phyloP scores from a whole-genome alignment of 2,113 vertebrate species.

The Proterorhinus semilunaris region DNA sequence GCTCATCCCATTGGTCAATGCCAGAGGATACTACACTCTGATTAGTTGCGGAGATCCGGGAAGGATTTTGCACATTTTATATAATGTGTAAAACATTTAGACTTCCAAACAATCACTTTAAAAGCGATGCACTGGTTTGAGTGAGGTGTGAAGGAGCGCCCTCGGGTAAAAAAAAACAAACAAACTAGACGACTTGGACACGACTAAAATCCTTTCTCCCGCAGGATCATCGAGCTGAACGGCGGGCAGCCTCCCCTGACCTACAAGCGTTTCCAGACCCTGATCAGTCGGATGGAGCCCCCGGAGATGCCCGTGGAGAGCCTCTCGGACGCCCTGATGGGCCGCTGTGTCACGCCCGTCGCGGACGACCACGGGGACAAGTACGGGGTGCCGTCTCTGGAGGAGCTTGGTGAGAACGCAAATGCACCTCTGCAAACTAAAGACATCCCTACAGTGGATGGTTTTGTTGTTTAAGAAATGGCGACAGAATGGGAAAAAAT shows the following conservation, averaged over 20 bases:
- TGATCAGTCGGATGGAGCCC: constrained; percentile 77
- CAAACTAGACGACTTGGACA: too few species aligned
- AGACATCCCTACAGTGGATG: background rate
- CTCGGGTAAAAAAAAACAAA: too few species aligned
- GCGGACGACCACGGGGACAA: constrained; percentile 77
- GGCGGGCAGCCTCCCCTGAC: constrained; percentile 77
- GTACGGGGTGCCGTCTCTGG: constrained; percentile 78
- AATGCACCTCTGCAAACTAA: background rate
- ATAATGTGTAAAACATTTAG: too few species aligned
- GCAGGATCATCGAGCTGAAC: constrained; percentile 78
- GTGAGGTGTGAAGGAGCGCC: too few species aligned
- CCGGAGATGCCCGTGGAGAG: constrained; percentile 75
- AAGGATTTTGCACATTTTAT: too few species aligned
- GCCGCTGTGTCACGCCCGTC: constrained; percentile 69
- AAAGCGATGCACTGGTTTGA: too few species aligned
- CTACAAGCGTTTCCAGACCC: constrained; percentile 80
- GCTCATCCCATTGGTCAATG: too few species aligned
- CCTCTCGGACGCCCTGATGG: constrained; percentile 70
- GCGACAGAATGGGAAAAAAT: too few species aligned
- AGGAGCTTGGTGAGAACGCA: constrained; percentile 73
- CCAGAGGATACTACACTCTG: too few species aligned
- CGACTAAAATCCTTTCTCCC: background rate
- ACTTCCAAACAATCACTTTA: too few species aligned
- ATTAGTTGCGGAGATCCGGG: too few species aligned
- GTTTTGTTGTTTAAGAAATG: background rate